Evolutionary conservation across 2,797 vertebrate genomes (phyloP).

Genomic region (Acomys russatus): DNA sequence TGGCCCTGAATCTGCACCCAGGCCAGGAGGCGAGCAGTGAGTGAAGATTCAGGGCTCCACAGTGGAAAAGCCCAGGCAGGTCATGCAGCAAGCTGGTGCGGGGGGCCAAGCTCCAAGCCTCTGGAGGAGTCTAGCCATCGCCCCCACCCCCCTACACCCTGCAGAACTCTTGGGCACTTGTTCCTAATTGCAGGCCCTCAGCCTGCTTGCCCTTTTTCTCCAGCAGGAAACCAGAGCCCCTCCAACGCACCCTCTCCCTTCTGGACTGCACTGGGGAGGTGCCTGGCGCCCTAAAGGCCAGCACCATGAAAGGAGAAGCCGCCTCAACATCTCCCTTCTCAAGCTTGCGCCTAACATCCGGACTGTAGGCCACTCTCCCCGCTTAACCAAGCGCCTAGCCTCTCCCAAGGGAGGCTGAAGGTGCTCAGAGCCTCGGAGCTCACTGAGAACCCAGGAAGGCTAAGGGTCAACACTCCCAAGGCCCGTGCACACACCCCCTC

Average conservation of each 20-base stretch:
- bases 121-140: neutral
- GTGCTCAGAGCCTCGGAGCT: no score
- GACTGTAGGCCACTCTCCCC: neutral
- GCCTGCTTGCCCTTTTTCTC: neutral
- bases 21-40: neutral
- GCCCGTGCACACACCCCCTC: neutral
- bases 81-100: neutral
- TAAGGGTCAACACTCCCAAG: constrained; percentile 54
- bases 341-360: neutral
- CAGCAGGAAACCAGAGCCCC: neutral
- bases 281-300: neutral
- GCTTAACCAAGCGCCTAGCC: neutral
- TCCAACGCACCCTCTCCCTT: neutral
- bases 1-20: neutral
- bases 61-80: neutral
- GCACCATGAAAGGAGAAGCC: neutral
- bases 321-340: no score
- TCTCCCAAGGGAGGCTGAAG: neutral
- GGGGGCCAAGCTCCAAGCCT: neutral
- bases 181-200: no score
- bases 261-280: neutral
- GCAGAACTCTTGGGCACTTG: neutral
- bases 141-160: neutral
- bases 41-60: neutral
- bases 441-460: neutral